Evolutionary conservation across 2,797 vertebrate species (phyloP).

Genomic region (Anabacerthia variegaticeps): DNA sequence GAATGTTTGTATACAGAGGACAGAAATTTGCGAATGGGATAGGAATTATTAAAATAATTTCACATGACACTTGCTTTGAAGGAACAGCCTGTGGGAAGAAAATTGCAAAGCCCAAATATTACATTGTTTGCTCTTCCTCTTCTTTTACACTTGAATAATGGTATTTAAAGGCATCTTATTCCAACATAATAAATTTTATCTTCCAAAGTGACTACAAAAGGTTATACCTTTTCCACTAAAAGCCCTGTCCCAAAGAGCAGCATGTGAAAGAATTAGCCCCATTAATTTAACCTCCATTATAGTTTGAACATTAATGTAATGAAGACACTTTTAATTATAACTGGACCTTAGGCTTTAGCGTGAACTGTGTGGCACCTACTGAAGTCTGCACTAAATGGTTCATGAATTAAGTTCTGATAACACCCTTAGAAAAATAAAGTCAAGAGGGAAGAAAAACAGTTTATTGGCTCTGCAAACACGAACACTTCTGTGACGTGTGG

Average conservation of each 20-base stretch:
- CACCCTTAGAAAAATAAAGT: not conserved
- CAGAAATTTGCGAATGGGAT: not conserved
- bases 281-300: not conserved
- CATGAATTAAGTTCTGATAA: not conserved
- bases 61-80: not conserved
- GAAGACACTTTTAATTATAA: not conserved
- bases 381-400: not conserved
- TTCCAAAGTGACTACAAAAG: not conserved
- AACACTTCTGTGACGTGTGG: not conserved
- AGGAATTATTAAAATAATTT: not conserved
- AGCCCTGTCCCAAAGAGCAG: not conserved
- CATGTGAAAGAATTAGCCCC: not conserved
- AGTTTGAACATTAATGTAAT: not conserved
- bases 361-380: not conserved
- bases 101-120: not conserved
- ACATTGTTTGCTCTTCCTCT: not conserved
- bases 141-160: not conserved
- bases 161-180: not conserved
- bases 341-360: not conserved
- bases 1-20: not conserved
- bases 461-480: not conserved
- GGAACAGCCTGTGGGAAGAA: not conserved
- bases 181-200: not conserved
- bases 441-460: not conserved
- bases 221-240: not conserved